Base-by-base conservation (phyloP, 1,140 invertebrate species). In the Acyrthosiphon pisum region DNA sequence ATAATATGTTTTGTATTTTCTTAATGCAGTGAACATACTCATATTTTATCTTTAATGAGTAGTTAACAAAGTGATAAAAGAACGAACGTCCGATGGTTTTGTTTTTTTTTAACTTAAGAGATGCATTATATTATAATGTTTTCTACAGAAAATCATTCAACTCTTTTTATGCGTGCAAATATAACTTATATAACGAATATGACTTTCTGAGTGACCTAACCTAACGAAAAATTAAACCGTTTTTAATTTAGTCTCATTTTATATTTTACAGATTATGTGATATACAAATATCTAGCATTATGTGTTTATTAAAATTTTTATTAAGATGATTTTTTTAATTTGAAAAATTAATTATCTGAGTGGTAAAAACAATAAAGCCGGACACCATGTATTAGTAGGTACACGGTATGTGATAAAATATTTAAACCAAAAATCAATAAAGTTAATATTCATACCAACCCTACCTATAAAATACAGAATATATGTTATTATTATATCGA, bases 371-470 rank as follows among this genome's bases (percentile, higher is more conserved):
- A 68, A 68, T n/a, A 68, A 30, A 68, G n/a, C n/a, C 14, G 30
- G 4, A 68, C 30, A 68, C 14, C 18, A 14, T 4, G 6, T 60
- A 60, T 30, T 60, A 30, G 26, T 60, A 60, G 44, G 44, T 46
- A 0, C 26, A 60, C 56, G 26, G 11, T 18, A 68, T 68, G 30
- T n/a, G 14, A 68, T 68, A 68, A 68, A 68, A 68, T 68, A n/a
- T 68, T 68, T 68, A 68, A 68, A n/a, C 60, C 60, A 68, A 68
- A 68, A 68, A 68, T 68, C 60, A 68, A 68, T 68, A 18, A 68
- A 68, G 3, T 68, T 68, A n/a, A 68, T 68, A n/a, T 68, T 68
- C 30, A 68, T 4, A 18, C 11, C 60, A n/a, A 68, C 30, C 30
- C 11, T 68, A 68, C 60, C 30, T 6, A n/a, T 0, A 30, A 2